Conservation (phyloP, 92 coral and sea anemone genomes). For the Siderastrea radians region DNA sequence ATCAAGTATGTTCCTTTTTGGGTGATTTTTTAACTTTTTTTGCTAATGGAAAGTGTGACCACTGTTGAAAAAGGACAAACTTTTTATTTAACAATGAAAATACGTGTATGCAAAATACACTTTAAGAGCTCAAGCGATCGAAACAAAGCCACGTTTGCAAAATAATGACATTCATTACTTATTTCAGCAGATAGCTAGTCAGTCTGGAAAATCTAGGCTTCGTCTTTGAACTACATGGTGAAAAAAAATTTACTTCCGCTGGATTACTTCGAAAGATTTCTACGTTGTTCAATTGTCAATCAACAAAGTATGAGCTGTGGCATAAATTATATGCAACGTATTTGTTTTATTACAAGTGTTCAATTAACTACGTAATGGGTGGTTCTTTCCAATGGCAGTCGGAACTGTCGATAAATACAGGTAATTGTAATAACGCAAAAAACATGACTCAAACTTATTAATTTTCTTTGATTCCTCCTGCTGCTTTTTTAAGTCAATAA, state of each 20-base stretch:
- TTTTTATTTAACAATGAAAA: not conserved
- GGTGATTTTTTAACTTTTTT: too few relatives aligned
- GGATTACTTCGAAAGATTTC: not conserved
- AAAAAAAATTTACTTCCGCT: not conserved
- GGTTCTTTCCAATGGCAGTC: not conserved
- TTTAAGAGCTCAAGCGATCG: not conserved
- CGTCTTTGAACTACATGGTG: not conserved
- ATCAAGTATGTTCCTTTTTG: too few relatives aligned
- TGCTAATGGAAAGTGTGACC: not conserved
- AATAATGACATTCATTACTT: not conserved
- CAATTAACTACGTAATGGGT: not conserved
- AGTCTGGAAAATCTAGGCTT: not conserved
- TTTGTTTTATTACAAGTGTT: not conserved
- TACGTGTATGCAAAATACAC: not conserved
- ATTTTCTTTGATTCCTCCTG: not conserved
- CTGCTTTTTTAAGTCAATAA: not conserved
- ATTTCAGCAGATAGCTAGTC: not conserved
- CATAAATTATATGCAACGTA: not conserved
- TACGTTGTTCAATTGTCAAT: not conserved
- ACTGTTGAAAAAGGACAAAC: not conserved
- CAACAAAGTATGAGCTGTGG: not conserved
- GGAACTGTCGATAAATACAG: not conserved
- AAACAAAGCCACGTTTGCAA: not conserved
- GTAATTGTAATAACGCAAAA: not conserved
- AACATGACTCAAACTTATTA: not conserved